Evolutionary conservation across 2,888 invertebrate genomes (phyloP).

Genomic region (Conistra vaccinii): DNA sequence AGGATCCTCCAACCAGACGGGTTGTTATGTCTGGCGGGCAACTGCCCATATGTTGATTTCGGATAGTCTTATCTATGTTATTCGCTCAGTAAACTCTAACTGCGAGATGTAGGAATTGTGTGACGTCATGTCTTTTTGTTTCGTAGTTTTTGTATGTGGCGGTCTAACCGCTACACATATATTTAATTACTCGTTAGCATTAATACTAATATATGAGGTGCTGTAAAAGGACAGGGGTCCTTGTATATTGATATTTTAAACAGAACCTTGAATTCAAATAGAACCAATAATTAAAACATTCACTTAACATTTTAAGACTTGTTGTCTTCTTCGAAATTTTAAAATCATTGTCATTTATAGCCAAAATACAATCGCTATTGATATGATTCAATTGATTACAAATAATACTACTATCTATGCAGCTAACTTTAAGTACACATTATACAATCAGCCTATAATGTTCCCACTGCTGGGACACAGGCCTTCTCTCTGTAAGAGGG

Average conservation of each 20-base stretch:
- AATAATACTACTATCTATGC: not conserved
- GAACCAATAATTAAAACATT: slow-evolving; percentile 21
- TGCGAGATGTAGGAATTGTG: too few relatives aligned
- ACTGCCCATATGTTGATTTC: too few relatives aligned
- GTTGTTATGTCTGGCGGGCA: too few relatives aligned
- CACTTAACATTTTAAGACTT: not conserved
- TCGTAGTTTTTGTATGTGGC: too few relatives aligned
- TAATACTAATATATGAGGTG: slow-evolving; percentile 34
- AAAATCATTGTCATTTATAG: not conserved
- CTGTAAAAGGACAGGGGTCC: slow-evolving; percentile 13
- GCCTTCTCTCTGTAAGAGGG: too few relatives aligned
- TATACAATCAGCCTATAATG: not conserved
- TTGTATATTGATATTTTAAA: slow-evolving; percentile 33
- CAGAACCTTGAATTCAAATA: slow-evolving; percentile 17
- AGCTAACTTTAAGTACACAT: not conserved
- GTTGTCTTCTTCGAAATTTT: not conserved
- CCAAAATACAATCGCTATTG: not conserved
- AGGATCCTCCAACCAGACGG: too few relatives aligned
- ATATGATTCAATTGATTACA: not conserved
- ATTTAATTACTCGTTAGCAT: slow-evolving; percentile 51
- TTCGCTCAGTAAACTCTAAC: too few relatives aligned
- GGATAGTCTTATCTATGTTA: too few relatives aligned
- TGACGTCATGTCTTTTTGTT: too few relatives aligned
- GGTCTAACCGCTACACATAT: too few relatives aligned
- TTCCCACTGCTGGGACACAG: too few relatives aligned